Evolutionary conservation across 2,888 invertebrate species (phyloP).

Genomic region (Oscheius sp.): DNA sequence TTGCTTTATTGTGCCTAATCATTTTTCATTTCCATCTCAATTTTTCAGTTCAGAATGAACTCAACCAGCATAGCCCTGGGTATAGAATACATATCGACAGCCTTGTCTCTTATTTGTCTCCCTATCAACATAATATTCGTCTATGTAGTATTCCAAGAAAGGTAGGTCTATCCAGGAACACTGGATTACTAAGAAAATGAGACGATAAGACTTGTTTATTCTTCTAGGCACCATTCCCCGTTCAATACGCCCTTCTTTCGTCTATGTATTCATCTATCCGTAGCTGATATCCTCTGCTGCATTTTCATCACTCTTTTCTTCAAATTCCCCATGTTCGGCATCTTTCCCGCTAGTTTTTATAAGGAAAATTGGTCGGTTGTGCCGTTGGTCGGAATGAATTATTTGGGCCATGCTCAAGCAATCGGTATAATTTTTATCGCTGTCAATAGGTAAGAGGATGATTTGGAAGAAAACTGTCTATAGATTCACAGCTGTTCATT

Average conservation of each 20-base stretch:
- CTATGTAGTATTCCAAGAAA: slow-evolving; percentile 43
- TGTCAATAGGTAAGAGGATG: slow-evolving; percentile 38
- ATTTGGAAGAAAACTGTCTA: slow-evolving; percentile 8
- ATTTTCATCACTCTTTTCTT: slow-evolving; percentile 54
- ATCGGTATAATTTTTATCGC: slow-evolving; percentile 58
- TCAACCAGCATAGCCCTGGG: slow-evolving; percentile 35
- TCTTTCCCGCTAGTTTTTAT: slow-evolving; percentile 46
- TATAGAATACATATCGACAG: slow-evolving; percentile 50
- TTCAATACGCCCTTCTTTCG: slow-evolving; percentile 55
- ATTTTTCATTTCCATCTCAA: too few relatives aligned
- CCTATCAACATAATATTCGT: slow-evolving; percentile 57
- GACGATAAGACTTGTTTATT: too few relatives aligned
- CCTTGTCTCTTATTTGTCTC: slow-evolving; percentile 47
- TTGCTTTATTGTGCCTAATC: too few relatives aligned
- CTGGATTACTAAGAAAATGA: too few relatives aligned
- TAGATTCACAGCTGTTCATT: slow-evolving; percentile 57
- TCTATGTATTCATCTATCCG: slow-evolving; percentile 54
- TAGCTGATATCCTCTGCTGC: slow-evolving; percentile 57
- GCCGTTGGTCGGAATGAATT: slow-evolving; percentile 54
- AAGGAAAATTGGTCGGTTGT: slow-evolving; percentile 50
- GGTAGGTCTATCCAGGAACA: slow-evolving; percentile 28
- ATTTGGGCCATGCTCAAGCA: slow-evolving; percentile 58
- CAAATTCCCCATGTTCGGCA: slow-evolving; percentile 56
- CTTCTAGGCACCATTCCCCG: slow-evolving; percentile 49
- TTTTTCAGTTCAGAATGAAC: slow-evolving; percentile 23